Percentiles rank a stretch among this genome's conserved stretches.
Evolutionary conservation across 2,888 invertebrate genomes (phyloP).

Genomic region (Diarsia rubi): DNA sequence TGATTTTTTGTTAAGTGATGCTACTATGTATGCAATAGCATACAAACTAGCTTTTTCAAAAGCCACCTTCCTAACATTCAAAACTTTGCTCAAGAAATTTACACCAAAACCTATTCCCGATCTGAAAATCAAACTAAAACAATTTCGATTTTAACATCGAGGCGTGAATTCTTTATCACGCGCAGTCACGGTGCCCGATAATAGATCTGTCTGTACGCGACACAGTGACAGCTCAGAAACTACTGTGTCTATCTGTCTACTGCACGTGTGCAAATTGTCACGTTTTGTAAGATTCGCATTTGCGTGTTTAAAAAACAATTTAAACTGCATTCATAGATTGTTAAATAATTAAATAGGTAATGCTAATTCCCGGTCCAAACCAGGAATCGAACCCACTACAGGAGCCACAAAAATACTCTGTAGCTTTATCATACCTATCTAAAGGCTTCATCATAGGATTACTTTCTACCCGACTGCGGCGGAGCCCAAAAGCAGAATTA

Average conservation of each 20-base stretch:
- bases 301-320: too few species aligned
- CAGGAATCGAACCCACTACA: too few species aligned
- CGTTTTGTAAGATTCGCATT: not conserved
- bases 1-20: too few species aligned
- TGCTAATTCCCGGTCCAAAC: too few species aligned
- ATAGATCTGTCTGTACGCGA: conserved; percentile 45
- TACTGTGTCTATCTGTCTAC: conserved; percentile 12
- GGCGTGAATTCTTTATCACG: conserved; percentile 50
- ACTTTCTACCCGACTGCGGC: too few species aligned
- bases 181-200: conserved; percentile 25
- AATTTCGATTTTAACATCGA: conserved; percentile 1
- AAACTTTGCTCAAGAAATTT: not conserved
- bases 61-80: too few species aligned
- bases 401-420: too few species aligned
- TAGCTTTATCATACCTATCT: too few species aligned
- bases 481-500: too few species aligned
- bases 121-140: conserved; percentile 4
- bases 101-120: not conserved
- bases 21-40: not conserved
- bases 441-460: too few species aligned
- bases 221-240: conserved; percentile 32
- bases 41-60: not conserved
- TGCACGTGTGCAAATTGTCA: conserved; percentile 19
- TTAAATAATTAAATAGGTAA: too few species aligned
- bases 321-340: too few species aligned